Evolutionary conservation across 2,113 vertebrate species (phyloP), one percentile per base, ranked within the genome.

Genomic region (Rallus limicola): DNA sequence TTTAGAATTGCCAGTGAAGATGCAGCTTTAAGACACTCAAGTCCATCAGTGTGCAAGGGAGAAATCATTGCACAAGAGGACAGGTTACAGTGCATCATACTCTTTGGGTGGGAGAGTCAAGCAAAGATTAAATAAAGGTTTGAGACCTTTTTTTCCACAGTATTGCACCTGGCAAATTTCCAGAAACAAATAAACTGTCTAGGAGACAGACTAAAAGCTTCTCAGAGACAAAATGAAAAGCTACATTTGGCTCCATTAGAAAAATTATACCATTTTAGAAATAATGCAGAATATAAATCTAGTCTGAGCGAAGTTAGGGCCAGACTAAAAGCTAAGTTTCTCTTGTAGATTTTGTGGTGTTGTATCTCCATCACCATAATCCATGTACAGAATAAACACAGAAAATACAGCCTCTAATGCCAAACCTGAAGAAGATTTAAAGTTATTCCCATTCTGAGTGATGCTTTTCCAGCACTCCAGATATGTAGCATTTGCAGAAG

Each of bases 101-200:
- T 90, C 4, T 68, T 77, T 90, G 69, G 62, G 53, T 59, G 36
- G 69, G 33, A 81, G 68, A 79, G 31, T 92, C 28, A 71, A 75
- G 69, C 34, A 82, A 87, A 87, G 83, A 68, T 94, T 88, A 76
- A 95, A 86, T 55, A 67, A 92, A 91, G 28, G 53, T 84, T 78
- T 71, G 62, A 92, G 63, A 68, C 42, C 70, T 89, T 95, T 90
- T 95, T 77, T 60, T 74, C 31, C 53, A 42, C 34, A 77, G 44
- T 24, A 78, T 44, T 69, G 53, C 34, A 80, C 36, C 53, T 75
- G 88, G 82, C 31, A 84, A 84, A 74, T 74, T 96, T 93, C 93
- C 95, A 93, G 55, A 82, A 1, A 87, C n/a, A 52, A 74, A 94
- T 79, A 82, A 95, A 70, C 70, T 58, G 23, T 71, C 34, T 69